phyloP scores from a whole-genome alignment of 2,797 vertebrate species.

The Parauchenoglanis punctatus region DNA sequence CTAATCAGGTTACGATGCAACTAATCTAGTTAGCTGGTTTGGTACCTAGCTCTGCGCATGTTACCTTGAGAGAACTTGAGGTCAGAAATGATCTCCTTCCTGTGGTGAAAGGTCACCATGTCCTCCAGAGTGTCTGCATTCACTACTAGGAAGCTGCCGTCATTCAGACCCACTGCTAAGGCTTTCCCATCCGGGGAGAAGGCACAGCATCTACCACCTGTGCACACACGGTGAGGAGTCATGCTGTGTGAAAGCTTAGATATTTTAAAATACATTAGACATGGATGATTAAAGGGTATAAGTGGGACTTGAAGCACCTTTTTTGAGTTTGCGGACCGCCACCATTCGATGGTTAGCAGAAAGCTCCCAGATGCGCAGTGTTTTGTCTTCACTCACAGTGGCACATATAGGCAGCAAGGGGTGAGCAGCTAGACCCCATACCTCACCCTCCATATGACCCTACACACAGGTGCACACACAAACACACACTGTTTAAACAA shows the following conservation, averaged over 20 bases:
- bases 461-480: constrained; percentile 59
- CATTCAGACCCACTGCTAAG: constrained; percentile 91
- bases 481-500: neutral
- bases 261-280: neutral
- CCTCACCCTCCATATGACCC: constrained; percentile 98
- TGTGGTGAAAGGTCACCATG: constrained; percentile 97
- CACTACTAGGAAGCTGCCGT: constrained; percentile 95
- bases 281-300: neutral
- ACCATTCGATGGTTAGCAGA: constrained; percentile 96
- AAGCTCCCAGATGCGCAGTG: constrained; percentile 94
- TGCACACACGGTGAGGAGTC: neutral
- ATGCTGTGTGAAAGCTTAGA: neutral
- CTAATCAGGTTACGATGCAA: neutral
- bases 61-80: constrained; percentile 94
- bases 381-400: constrained; percentile 94
- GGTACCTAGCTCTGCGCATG: neutral
- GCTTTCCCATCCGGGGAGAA: constrained; percentile 97
- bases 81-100: constrained; percentile 94
- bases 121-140: constrained; percentile 96
- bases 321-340: constrained; percentile 95
- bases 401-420: constrained; percentile 94
- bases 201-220: constrained; percentile 93
- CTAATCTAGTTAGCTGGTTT: neutral
- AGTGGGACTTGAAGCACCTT: constrained; percentile 74
- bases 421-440: constrained; percentile 93